Evolutionary conservation across 2,113 vertebrate species (phyloP).

Genomic region (Pelusios castaneus): DNA sequence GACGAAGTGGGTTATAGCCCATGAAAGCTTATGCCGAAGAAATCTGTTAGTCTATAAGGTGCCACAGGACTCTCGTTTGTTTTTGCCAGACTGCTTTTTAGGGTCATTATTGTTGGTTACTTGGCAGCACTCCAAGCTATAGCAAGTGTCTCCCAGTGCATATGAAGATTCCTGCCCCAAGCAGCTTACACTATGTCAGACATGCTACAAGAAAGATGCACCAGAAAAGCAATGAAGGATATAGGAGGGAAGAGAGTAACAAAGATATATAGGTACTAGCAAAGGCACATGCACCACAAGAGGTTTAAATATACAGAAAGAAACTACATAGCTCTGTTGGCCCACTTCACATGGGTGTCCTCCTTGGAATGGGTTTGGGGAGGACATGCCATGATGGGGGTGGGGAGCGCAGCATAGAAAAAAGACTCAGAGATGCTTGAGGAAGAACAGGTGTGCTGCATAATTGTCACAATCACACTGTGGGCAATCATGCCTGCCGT

Average conservation of each 20-base stretch:
- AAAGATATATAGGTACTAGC: not conserved
- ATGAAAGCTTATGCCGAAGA: too few species aligned
- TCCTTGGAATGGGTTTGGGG: not conserved
- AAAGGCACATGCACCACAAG: not conserved
- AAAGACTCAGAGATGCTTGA: not conserved
- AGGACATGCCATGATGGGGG: not conserved
- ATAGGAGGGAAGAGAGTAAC: not conserved
- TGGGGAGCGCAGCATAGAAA: too few species aligned
- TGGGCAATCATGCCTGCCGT: not conserved
- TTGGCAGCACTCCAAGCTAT: not conserved
- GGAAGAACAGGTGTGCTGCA: not conserved
- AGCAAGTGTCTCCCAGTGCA: not conserved
- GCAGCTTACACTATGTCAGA: not conserved
- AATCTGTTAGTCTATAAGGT: too few species aligned
- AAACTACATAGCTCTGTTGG: too few species aligned
- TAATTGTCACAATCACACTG: not conserved
- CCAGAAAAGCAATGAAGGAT: not conserved
- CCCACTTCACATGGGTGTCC: not conserved
- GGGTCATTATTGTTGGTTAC: not conserved
- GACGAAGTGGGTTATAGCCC: too few species aligned
- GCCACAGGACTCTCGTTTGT: too few species aligned
- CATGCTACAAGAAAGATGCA: not conserved
- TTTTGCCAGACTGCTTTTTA: not conserved
- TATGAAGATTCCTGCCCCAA: not conserved
- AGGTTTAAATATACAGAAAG: not conserved